Evolutionary conservation across 2,113 vertebrate genomes (phyloP), one percentile per base, ranked within the genome.

Genomic region (Carassius carassius): DNA sequence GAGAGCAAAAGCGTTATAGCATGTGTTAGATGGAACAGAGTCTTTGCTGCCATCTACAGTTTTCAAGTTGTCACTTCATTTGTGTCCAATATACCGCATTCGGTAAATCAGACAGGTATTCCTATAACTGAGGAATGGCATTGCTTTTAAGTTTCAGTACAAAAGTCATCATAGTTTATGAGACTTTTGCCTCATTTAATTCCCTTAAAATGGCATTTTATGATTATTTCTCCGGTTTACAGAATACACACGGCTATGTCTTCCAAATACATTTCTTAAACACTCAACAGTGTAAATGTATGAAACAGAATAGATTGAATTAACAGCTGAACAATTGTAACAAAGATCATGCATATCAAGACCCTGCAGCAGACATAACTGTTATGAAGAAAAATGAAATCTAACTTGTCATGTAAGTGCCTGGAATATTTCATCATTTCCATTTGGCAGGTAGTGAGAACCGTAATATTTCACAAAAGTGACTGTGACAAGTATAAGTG

Each of bases 281-380:
- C 67, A 75, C 78, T 65, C 67, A 23, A 82, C 25, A 51, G 80
- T 80, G 84, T 32, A 56, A 79, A 83, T 9, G 60, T 25, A 21
- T 23, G 14, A 81, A 78, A 83, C 76, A 49, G 25, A 49, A 80
- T 67, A 32, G 25, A 65, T 78, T 41, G 3, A 56, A 83, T 60
- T 47, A 83, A 83, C 37, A 80, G 81, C 25, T 69, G 69, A 62
- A 83, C 49, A 77, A 85, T n/a, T 83, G 80, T 83, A 88, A 85
- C 84, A 83, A 88, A 85, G 74, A 58, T 86, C 84, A 86, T 86
- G 87, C 84, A 80, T 77, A 32, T 41, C 58, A 81, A 62, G 60
- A 85, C 32, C 72, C 6, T 29, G 75, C 49, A 78, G 74, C 44
- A 63, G 65, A 78, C 35, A 54, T 41, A 32, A 41, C 13, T 76